Evolutionary conservation across 35 echinoderm and acorn worm species (phyloP).

Genomic region (Heliocidaris erythrogramma): DNA sequence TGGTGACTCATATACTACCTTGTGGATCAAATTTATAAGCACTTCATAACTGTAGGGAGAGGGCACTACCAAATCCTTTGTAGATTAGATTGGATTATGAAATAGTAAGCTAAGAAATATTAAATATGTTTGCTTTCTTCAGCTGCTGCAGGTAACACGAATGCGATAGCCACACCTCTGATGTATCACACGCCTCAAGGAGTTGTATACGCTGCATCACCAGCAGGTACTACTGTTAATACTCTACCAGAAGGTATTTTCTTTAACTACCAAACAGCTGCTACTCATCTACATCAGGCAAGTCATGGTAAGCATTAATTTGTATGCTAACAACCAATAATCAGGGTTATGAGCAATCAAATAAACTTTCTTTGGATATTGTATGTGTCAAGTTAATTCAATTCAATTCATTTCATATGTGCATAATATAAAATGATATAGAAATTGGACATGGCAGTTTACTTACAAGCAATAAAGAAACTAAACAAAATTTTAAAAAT

Average conservation of each 20-base stretch:
- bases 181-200: slow-evolving; percentile 93
- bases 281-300: not conserved
- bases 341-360: not conserved
- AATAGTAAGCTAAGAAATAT: too few relatives aligned
- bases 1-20: too few relatives aligned
- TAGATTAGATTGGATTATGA: too few relatives aligned
- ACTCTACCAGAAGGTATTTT: slow-evolving; percentile 16
- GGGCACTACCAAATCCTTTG: too few relatives aligned
- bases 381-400: not conserved
- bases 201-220: slow-evolving; percentile 77
- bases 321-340: not conserved
- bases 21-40: too few relatives aligned
- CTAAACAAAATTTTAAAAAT: too few relatives aligned
- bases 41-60: too few relatives aligned
- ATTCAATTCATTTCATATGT: too few relatives aligned
- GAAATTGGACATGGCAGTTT: too few relatives aligned
- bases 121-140: not conserved
- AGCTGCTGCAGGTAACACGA: slow-evolving; percentile 36
- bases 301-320: not conserved
- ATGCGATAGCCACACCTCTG: slow-evolving; percentile 55
- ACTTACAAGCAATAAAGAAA: too few relatives aligned
- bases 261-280: slow-evolving; percentile 46
- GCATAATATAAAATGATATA: too few relatives aligned
- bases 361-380: not conserved
- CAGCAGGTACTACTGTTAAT: slow-evolving; percentile 28